Base-by-base conservation (phyloP, 2,888 invertebrate genomes). In the Harpagoxenus sublaevis region DNA sequence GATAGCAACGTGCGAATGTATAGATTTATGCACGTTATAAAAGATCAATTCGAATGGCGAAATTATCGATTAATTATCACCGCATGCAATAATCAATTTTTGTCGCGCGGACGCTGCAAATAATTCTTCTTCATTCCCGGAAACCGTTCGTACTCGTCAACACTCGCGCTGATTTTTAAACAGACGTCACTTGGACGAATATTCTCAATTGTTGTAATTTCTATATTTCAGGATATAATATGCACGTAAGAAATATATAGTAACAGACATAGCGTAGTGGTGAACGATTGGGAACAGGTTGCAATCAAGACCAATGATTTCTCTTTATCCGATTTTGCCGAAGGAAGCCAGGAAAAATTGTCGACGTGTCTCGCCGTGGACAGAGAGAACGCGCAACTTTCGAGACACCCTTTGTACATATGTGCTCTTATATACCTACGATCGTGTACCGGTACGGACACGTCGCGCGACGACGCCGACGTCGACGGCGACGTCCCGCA, bases 401-500 rank as follows among this genome's bases (percentile, higher is more conserved):
- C 51, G 9, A 55, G 62, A 65, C 65, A 65, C 23, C n/a, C 31
- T n/a, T 23, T 53, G 45, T 57, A 83, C 62, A n/a, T 23, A 45
- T 60, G 39, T 53, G 18, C 39, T 57, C 28, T 23, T 42, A 39
- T 42, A 62, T 63, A 78, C n/a, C 28, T n/a, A 31, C 51, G 65
- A 75, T 68, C 45, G 68, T 45, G 23, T 31, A 39, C 28, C 63
- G 39, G 55, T 57, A 42, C 60, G 70, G 51, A 62, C 66, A 48
- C 48, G 23, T 23, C 23, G 23, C 23, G 23, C 23, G 23, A 23
- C 62, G 70, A 73, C 55, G 53, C 60, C 55, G 57, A 62, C 65
- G 73, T 60, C 65, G 75, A 70, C 60, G 65, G 15, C 71, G 75
- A 65, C 73, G 84, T 87, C 71, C 83, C 85, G 45, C 85, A 85